Base-by-base conservation (phyloP, 2,113 vertebrate genomes). In the Nibea albiflora region DNA sequence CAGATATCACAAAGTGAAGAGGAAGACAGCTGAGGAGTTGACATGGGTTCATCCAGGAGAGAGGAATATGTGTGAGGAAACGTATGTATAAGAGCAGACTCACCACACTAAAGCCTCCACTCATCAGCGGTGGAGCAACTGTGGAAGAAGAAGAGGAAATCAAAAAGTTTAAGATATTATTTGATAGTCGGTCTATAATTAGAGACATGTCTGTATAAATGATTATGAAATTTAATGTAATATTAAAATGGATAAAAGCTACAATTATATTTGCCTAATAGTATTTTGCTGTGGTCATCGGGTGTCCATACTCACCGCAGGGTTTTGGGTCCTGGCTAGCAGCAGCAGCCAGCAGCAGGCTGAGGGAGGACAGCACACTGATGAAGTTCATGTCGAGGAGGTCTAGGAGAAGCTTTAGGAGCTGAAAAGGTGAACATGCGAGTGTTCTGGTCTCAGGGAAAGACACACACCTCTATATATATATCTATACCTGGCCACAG, bases 61-160 rank as follows among this genome's bases (percentile, higher is more conserved):
- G 19, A 62, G 16, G 26, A 39, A 39, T 1, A 47, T 54, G 15
- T 19, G 9, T 8, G 10, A 14, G 4, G 44, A 11, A 53, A 5
- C 35, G 7, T 39, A 39, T 39, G 35, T 39, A 0, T 64, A 16
- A 62, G 35, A 39, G 50, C 11, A 28, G 60, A 76, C 85, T 81
- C 74, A 90, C 85, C 65, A 81, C 11, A 39, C 19, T 20, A 31
- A 78, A 0, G 14, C 56, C 46, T 61, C 85, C 88, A 50, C 1
- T 83, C 82, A 89, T 62, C 69, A 90, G 39, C 0, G 22, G 15
- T n/a, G 88, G 88, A 58, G 31, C 1, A 1, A 49, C 88, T 87
- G 17, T 46, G 20, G 24, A 19, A 47, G 6, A 62, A 3, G 9
- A 58, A 47, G 6, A 62, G 4, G 9, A 58, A 68, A 58, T 60